A percentile compares a stretch with the other conserved stretches of the same genome.
Conservation (phyloP, 2,113 vertebrate species). For the Propithecus coquereli region DNA sequence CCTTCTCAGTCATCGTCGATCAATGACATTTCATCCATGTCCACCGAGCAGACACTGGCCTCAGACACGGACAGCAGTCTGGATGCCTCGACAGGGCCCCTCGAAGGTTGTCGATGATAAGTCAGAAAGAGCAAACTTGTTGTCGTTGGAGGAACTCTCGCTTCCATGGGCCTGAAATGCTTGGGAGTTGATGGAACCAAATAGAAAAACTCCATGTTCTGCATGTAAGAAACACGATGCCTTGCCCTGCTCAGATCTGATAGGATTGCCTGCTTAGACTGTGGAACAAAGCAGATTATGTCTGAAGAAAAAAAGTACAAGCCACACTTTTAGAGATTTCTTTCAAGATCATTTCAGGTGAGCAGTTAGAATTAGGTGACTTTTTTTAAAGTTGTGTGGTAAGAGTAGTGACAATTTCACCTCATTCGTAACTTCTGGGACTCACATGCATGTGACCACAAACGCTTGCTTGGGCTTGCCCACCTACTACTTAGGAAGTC, state of each 20-base stretch:
- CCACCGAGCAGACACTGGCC: constrained; percentile 97
- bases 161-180: constrained; percentile 78
- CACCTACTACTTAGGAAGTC: constrained; percentile 60
- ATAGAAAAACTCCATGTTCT: constrained; percentile 84
- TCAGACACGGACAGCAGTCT: constrained; percentile 99
- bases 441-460: constrained; percentile 74
- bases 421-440: constrained; percentile 74
- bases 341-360: constrained; percentile 85
- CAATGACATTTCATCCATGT: constrained; percentile 99
- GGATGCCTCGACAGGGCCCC: constrained; percentile 92
- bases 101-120: constrained; percentile 93
- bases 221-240: constrained; percentile 86
- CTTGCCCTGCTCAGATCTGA: constrained; percentile 82
- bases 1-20: constrained; percentile 96
- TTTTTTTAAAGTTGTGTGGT: constrained; percentile 54
- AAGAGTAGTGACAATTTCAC: constrained; percentile 63
- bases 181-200: constrained; percentile 83
- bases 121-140: constrained; percentile 62
- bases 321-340: constrained; percentile 73
- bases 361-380: constrained; percentile 81
- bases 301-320: constrained; percentile 71
- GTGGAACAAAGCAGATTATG: constrained; percentile 79
- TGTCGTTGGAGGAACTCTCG: constrained; percentile 71
- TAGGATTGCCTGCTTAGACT: constrained; percentile 81
- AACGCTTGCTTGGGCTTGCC: constrained; percentile 73